These are phyloP conservation scores for Megaleporinus macrocephalus DNA, from an alignment of 2,113 vertebrate species.

Conservation along the genomic window DNA sequence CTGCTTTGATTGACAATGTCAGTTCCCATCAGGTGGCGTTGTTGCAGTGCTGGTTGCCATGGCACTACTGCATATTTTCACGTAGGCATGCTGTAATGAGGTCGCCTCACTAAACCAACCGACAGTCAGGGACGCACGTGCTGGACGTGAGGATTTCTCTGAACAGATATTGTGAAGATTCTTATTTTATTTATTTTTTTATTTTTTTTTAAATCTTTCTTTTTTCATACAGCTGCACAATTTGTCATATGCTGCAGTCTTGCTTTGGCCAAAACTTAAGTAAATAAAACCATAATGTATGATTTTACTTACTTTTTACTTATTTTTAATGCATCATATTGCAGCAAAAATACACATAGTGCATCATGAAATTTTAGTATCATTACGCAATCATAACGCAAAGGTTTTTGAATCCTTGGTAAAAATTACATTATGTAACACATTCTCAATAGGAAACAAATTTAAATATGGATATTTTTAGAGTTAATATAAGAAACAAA, in stretches of 20 bases:
- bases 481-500: too few relatives aligned
- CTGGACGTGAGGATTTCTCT: conserved; percentile 1
- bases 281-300: too few relatives aligned
- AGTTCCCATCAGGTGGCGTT: conserved; percentile 39
- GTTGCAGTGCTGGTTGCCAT: background rate
- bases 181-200: conserved; percentile 5
- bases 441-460: too few relatives aligned
- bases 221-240: conserved; percentile 19
- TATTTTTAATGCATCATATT: too few relatives aligned
- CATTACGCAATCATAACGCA: too few relatives aligned
- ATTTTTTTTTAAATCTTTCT: background rate
- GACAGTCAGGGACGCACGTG: conserved; percentile 38
- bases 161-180: conserved; percentile 10
- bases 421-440: too few relatives aligned
- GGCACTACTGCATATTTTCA: conserved; percentile 7
- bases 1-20: conserved; percentile 49
- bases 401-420: too few relatives aligned
- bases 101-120: conserved; percentile 18
- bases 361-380: background rate
- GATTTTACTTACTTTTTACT: too few relatives aligned
- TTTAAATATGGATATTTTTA: too few relatives aligned
- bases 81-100: conserved; percentile 32
- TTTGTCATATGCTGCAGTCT: background rate
- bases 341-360: too few relatives aligned
- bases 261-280: background rate